A percentile compares a stretch with the other conserved stretches of the same genome.
Conservation (phyloP, 2,888 invertebrate species). For the Trypoxylon attenuatum region DNA sequence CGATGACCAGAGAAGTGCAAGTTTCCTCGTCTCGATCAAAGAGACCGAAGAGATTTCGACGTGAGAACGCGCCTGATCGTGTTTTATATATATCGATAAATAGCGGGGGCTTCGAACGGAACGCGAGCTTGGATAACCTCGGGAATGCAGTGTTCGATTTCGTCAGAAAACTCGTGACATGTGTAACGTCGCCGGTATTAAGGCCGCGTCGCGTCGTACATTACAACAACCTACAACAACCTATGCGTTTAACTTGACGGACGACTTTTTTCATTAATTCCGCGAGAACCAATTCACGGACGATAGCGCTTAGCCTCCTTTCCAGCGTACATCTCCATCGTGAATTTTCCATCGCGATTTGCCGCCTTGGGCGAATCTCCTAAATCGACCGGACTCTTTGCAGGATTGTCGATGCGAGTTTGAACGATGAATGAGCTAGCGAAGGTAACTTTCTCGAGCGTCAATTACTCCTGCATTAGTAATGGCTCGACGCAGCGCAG, state of each 20-base stretch:
- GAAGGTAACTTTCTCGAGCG: neutral
- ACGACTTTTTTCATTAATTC: conserved; percentile 50
- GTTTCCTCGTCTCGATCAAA: neutral
- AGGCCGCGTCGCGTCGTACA: conserved; percentile 35
- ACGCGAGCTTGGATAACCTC: conserved; percentile 38
- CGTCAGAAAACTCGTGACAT: conserved; percentile 41
- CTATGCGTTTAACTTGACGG: conserved; percentile 40
- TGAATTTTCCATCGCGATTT: conserved; percentile 1
- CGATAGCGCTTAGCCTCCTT: conserved; percentile 62
- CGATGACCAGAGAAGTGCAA: neutral
- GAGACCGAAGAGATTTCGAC: conserved; percentile 9
- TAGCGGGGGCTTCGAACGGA: conserved; percentile 37
- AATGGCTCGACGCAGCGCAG: conserved; percentile 6
- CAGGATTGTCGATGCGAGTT: neutral
- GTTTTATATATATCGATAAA: conserved; percentile 26
- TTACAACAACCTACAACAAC: conserved; percentile 38
- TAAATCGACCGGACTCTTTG: too few species aligned
- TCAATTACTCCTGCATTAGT: neutral
- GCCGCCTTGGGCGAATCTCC: neutral
- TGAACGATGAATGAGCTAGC: too few species aligned
- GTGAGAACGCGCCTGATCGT: conserved; percentile 23
- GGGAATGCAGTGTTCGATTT: conserved; percentile 44
- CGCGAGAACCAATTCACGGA: conserved; percentile 61
- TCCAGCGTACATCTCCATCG: conserved; percentile 37
- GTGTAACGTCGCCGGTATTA: conserved; percentile 50